These are phyloP conservation scores for Melipona bicolor DNA, from an alignment of 2,888 invertebrate genomes.

Conservation along the genomic window DNA sequence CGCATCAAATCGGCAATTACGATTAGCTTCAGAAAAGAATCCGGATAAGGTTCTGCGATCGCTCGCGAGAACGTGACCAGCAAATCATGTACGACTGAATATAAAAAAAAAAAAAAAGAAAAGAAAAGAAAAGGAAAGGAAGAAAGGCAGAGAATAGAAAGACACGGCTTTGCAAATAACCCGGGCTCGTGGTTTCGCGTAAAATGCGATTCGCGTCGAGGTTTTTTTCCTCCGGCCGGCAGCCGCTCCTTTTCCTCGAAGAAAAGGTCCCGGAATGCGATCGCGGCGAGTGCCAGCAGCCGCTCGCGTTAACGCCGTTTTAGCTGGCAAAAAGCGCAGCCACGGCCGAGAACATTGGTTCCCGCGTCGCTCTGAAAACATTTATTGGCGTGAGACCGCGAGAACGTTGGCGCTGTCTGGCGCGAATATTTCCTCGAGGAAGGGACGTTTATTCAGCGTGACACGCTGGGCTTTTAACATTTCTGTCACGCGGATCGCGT, in stretches of 20 bases:
- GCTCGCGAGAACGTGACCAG: conserved; percentile 40
- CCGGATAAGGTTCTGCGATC: conserved; percentile 1
- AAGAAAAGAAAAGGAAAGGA: neutral
- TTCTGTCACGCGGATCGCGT: no score
- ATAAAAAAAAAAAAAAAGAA: neutral
- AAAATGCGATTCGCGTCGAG: conserved; percentile 41
- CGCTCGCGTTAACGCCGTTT: conserved; percentile 69
- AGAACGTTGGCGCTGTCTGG: conserved; percentile 21
- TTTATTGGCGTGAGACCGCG: conserved; percentile 62
- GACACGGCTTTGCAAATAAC: conserved; percentile 67
- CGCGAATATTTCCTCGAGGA: neutral
- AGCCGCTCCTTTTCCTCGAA: conserved; percentile 65
- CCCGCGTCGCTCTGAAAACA: conserved; percentile 53
- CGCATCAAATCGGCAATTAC: conserved; percentile 16
- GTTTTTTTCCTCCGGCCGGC: conserved; percentile 49
- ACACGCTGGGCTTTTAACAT: conserved; percentile 13
- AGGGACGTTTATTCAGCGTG: conserved; percentile 22
- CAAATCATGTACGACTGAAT: neutral
- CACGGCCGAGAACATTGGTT: conserved; percentile 23
- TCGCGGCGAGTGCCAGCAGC: conserved; percentile 56
- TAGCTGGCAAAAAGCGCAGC: conserved; percentile 54
- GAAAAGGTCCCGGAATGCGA: conserved; percentile 59
- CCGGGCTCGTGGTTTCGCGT: conserved; percentile 27
- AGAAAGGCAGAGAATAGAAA: conserved; percentile 13
- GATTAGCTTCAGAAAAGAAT: neutral